Percentiles rank a stretch among this genome's conserved stretches.
These are phyloP conservation scores for Trissolcus japonicus DNA, from an alignment of 2,888 invertebrate species.

Conservation along the genomic window DNA sequence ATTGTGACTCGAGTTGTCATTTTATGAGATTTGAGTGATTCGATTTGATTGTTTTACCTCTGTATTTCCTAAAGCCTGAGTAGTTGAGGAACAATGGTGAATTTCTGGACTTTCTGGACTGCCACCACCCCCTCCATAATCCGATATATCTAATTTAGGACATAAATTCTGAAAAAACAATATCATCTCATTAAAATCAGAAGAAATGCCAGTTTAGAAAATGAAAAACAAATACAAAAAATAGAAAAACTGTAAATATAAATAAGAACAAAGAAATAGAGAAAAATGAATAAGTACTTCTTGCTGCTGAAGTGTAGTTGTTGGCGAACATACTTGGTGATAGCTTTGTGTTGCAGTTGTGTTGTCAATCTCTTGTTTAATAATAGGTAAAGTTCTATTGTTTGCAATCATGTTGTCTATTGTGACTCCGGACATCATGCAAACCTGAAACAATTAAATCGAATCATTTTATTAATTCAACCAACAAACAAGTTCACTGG, in stretches of 20 bases:
- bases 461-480: neutral
- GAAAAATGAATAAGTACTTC: constrained; percentile 65
- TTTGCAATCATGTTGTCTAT: constrained; percentile 72
- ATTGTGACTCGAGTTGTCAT: neutral
- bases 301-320: constrained; percentile 74
- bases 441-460: constrained; percentile 22
- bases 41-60: constrained; percentile 74
- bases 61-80: constrained; percentile 81
- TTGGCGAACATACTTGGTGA: constrained; percentile 75
- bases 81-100: constrained; percentile 93
- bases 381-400: constrained; percentile 76
- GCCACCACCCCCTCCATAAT: constrained; percentile 71
- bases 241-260: no score
- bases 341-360: constrained; percentile 73
- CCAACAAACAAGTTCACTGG: neutral
- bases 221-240: no score
- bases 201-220: no score
- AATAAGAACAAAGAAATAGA: no score
- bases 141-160: constrained; percentile 70
- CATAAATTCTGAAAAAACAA: constrained; percentile 59
- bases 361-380: constrained; percentile 81
- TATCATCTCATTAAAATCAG: neutral
- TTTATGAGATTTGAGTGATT: neutral
- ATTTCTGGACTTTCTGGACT: constrained; percentile 89
- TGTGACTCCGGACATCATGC: constrained; percentile 47